These are phyloP conservation scores for Leptinotarsa texana DNA, from an alignment of 1,140 invertebrate genomes.

Conservation along the genomic window DNA sequence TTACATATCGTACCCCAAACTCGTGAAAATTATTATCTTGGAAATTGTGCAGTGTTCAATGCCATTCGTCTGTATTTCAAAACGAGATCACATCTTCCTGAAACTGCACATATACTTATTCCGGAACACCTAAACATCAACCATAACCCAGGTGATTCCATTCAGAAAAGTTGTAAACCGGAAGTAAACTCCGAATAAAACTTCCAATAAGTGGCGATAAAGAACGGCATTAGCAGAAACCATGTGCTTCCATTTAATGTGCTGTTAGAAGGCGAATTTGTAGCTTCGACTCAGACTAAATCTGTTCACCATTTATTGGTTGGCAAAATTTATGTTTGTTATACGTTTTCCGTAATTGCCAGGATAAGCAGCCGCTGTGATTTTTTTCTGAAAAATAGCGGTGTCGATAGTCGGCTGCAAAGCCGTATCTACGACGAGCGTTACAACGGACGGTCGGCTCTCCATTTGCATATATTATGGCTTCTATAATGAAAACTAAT, in stretches of 20 bases:
- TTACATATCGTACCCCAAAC: too few relatives aligned
- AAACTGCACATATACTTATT: background rate
- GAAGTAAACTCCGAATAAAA: conserved; percentile 13
- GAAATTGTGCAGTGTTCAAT: too few relatives aligned
- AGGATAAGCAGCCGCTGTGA: conserved; percentile 18
- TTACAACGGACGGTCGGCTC: background rate
- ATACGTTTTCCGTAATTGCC: conserved; percentile 19
- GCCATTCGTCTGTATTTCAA: too few relatives aligned
- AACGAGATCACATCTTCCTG: too few relatives aligned
- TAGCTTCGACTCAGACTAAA: conserved; percentile 23
- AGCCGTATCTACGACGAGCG: conserved; percentile 4
- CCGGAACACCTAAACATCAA: background rate
- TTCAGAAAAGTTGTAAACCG: background rate
- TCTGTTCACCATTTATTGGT: conserved; percentile 29
- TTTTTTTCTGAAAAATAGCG: conserved; percentile 16
- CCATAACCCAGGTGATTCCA: background rate
- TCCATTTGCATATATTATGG: conserved; percentile 32
- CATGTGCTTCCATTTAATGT: conserved; percentile 22
- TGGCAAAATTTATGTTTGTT: conserved; percentile 25
- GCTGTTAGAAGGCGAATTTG: conserved; percentile 25
- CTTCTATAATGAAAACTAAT: conserved; percentile 30
- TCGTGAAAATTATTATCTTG: too few relatives aligned
- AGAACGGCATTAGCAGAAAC: conserved; percentile 18
- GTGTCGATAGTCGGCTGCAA: background rate
- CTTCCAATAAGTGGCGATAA: conserved; percentile 21